Conservation (phyloP, 2,113 vertebrate genomes). For the Eurystomus gularis region DNA sequence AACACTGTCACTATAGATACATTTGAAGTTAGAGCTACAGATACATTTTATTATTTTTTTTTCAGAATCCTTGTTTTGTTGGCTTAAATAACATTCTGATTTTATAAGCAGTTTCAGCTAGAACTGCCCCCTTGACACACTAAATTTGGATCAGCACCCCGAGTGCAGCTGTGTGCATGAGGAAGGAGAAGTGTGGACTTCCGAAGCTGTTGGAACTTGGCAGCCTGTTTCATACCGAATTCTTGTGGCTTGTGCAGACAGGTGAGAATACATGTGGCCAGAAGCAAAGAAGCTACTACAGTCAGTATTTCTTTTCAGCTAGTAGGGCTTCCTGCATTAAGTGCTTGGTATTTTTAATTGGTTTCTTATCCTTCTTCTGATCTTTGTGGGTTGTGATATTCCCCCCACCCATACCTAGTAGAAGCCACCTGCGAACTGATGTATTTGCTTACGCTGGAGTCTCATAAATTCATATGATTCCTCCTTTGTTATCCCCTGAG, state of each 20-base stretch:
- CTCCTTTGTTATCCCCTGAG: not conserved
- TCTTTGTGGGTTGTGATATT: not conserved
- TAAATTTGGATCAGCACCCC: not conserved
- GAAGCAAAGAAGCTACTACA: not conserved
- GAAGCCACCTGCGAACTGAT: not conserved
- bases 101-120: not conserved
- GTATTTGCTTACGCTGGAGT: not conserved
- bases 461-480: not conserved
- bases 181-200: not conserved
- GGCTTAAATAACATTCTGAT: not conserved
- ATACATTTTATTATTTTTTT: not conserved
- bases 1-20: not conserved
- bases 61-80: not conserved
- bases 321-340: not conserved
- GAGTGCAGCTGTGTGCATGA: not conserved
- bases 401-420: not conserved
- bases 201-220: not conserved
- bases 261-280: not conserved
- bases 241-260: not conserved
- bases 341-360: not conserved
- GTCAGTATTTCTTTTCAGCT: not conserved
- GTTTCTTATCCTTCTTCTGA: not conserved
- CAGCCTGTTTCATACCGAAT: not conserved
- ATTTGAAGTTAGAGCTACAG: not conserved
- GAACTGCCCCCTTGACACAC: not conserved